phyloP scores from a whole-genome alignment of 2,888 invertebrate genomes.

The Argyresthia albistria region DNA sequence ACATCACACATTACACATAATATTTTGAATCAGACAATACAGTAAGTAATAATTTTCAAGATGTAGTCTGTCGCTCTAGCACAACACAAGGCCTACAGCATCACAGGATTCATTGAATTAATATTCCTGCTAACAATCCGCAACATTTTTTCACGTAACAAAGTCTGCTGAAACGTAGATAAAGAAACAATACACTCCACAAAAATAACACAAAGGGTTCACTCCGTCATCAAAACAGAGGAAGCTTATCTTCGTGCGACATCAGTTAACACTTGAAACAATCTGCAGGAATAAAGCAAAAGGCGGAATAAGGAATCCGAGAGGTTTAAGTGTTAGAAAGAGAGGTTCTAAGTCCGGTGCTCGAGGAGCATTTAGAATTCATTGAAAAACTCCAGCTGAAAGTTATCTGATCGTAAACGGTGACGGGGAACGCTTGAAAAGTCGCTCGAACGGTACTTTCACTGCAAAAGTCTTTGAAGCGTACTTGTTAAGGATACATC shows the following conservation, averaged over 20 bases:
- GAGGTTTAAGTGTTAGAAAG: neutral
- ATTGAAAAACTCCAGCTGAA: slow-evolving; percentile 66
- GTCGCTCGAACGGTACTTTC: no score
- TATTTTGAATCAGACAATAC: no score
- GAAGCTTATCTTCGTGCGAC: slow-evolving; percentile 23
- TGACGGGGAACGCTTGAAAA: slow-evolving; percentile 15
- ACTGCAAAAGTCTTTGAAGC: neutral
- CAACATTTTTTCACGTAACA: no score
- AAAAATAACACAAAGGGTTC: neutral
- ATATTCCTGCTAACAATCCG: no score
- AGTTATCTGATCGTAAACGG: slow-evolving; percentile 64
- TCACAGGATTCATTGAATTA: no score
- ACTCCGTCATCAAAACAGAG: slow-evolving; percentile 12
- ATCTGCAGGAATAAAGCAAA: slow-evolving; percentile 16
- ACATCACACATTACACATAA: no score
- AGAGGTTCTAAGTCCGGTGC: slow-evolving; percentile 1
- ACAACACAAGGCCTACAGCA: no score
- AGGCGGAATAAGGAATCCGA: neutral
- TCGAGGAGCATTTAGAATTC: slow-evolving; percentile 60
- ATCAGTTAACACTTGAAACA: slow-evolving; percentile 25
- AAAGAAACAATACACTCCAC: slow-evolving; percentile 2
- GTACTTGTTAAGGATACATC: neutral
- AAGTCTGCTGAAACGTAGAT: neutral
- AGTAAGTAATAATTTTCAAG: no score
- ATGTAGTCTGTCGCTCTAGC: no score